Evolutionary conservation across 2,888 invertebrate genomes (phyloP), one percentile per base, ranked within the genome.

Genomic region (Neoitamus cyanurus): DNA sequence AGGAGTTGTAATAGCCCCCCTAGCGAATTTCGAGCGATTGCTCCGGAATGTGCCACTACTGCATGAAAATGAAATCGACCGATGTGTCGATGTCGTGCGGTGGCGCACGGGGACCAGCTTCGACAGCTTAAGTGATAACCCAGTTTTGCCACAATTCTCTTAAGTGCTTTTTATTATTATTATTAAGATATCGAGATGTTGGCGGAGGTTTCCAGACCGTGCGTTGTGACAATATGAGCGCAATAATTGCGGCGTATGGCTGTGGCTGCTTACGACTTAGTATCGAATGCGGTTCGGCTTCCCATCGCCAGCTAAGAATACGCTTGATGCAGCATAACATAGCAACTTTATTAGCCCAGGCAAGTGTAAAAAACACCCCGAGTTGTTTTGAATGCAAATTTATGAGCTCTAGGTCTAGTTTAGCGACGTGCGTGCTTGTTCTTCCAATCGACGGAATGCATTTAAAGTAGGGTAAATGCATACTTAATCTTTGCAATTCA

Each of bases 121-220:
- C 37, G 28, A 13, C 75, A 13, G 25, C 37, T 46, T 77, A 77
- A 77, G 77, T 77, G 77, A 77, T 77, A 77, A 77, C 77, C 77
- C 77, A 77, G 77, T 77, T 77, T 77, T 28, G 37, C 25, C 25
- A 42, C 77, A 77, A 77, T 77, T 77, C 77, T 46, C 77, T 46
- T 77, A 77, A 77, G 77, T 77, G 77, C 77, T 77, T 77, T 77
- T 77, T 42, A 77, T 77, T 77, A 77, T 77, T 77, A 77, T 20
- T 77, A 37, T 77, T 37, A 77, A 77, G 77, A 46, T 46, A 37
- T 42, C 42, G 42, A 77, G 77, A 77, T 77, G 77, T 46, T 77
- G 25, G 77, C 46, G 77, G 77, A 58, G 58, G n/a, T 58, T 58
- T 58, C 7, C 58, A 58, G 58, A 20, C 58, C 20, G 20, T 5